Evolutionary conservation across 2,113 vertebrate genomes (phyloP).

Genomic region (Picathartes gymnocephalus): DNA sequence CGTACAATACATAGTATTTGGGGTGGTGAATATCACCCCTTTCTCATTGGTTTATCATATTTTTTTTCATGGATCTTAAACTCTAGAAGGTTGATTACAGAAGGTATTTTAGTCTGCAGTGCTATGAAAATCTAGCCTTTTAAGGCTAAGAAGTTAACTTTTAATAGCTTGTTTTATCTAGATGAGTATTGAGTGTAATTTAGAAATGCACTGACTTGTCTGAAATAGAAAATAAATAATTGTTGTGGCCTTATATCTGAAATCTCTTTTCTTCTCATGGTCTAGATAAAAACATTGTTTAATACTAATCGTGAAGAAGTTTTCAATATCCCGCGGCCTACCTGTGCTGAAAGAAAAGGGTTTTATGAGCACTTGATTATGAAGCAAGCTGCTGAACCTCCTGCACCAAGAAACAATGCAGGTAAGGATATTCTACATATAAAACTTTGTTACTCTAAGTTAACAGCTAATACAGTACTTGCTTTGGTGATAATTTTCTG

Average conservation of each 20-base stretch:
- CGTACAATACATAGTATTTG: background rate
- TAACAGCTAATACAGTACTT: background rate
- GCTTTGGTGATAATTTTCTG: background rate
- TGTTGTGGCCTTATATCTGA: background rate
- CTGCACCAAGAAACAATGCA: conserved; percentile 77
- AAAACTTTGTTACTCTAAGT: background rate
- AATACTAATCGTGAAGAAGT: conserved; percentile 82
- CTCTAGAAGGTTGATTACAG: background rate
- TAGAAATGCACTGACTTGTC: background rate
- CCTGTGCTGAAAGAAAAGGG: conserved; percentile 72
- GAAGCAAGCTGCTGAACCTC: conserved; percentile 84
- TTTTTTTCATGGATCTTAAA: background rate
- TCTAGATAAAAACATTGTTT: conserved; percentile 87
- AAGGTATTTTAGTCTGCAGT: background rate
- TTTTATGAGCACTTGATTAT: conserved; percentile 92
- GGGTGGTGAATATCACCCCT: background rate
- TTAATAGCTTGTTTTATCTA: background rate
- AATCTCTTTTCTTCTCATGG: background rate
- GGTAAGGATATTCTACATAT: conserved; percentile 66
- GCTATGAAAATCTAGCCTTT: background rate
- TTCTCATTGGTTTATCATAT: background rate
- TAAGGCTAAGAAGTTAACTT: background rate
- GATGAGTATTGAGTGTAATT: background rate
- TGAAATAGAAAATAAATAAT: background rate
- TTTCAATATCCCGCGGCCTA: conserved; percentile 79